A percentile compares a stretch with the other conserved stretches of the same genome.
These are phyloP conservation scores for Pipistrellus pygmaeus DNA, from an alignment of 2,797 vertebrate genomes.

Conservation along the genomic window DNA sequence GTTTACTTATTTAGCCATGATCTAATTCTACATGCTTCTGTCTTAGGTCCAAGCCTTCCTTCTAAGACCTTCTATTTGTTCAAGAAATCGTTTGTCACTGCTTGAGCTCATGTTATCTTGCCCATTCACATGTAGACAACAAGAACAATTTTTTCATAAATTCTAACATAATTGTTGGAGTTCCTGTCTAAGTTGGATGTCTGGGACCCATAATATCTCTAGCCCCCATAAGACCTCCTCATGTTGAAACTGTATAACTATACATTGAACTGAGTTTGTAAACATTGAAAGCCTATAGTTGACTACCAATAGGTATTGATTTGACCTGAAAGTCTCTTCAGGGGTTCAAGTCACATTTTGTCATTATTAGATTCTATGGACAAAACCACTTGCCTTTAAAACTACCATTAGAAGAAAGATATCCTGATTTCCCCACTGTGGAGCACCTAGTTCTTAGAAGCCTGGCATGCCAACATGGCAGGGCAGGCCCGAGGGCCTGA, in stretches of 20 bases:
- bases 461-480: fast-evolving
- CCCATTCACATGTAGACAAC: neutral
- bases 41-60: neutral
- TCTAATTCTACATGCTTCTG: neutral
- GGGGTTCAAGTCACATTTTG: neutral
- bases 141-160: neutral
- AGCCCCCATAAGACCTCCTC: neutral
- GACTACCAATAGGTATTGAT: neutral
- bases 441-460: neutral
- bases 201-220: neutral
- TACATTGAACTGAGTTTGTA: neutral
- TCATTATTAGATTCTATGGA: neutral
- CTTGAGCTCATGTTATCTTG: neutral
- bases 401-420: neutral
- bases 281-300: neutral
- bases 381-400: neutral
- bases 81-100: neutral
- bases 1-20: neutral
- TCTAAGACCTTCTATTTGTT: neutral
- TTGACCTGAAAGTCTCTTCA: neutral
- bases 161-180: neutral
- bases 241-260: neutral
- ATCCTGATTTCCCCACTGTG: fast-evolving
- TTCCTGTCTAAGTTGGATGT: neutral
- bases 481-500: fast-evolving